Evolutionary conservation across 2,113 vertebrate species (phyloP).

Genomic region (Aldabrachelys gigantea): DNA sequence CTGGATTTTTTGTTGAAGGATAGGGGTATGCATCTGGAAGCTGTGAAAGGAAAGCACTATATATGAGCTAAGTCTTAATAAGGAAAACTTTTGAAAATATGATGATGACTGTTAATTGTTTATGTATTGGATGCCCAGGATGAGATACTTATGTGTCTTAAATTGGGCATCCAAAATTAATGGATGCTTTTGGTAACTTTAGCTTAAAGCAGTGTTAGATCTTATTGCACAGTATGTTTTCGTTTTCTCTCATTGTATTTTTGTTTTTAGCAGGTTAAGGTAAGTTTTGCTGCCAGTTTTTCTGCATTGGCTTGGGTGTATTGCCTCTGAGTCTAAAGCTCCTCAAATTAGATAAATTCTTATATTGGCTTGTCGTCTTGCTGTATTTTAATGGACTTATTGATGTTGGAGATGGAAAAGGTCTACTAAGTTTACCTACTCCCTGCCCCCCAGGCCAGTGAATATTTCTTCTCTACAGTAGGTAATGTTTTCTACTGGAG

Average conservation of each 20-base stretch:
- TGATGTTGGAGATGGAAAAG: slow-evolving; percentile 18
- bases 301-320: neutral
- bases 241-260: neutral
- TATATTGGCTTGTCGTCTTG: too few relatives aligned
- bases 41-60: neutral
- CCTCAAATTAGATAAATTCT: neutral
- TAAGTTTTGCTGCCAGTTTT: neutral
- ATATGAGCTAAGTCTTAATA: neutral
- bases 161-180: neutral
- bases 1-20: neutral
- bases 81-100: neutral
- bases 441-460: neutral
- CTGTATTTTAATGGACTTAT: neutral
- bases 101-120: neutral
- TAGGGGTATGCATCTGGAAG: neutral
- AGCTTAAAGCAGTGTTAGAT: neutral
- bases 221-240: neutral
- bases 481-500: neutral
- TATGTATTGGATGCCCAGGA: neutral
- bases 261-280: neutral
- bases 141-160: slow-evolving; percentile 1
- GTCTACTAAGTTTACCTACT: neutral
- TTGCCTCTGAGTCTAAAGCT: neutral
- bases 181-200: slow-evolving; percentile 26
- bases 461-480: neutral